Evolutionary conservation across 2,888 invertebrate species (phyloP).

Genomic region (Conops quadrifasciatus): DNA sequence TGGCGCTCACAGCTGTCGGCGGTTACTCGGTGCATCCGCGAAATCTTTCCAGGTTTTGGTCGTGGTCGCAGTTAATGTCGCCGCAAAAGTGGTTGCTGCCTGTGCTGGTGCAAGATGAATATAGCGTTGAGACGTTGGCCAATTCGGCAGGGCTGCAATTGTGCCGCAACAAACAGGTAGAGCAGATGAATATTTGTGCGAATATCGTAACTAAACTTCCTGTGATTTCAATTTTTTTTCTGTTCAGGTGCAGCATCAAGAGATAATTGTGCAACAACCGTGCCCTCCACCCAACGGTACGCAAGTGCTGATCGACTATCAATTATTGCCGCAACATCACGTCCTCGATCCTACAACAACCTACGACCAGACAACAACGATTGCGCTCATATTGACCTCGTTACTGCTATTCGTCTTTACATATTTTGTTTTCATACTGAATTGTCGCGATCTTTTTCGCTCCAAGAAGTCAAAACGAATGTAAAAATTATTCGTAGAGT

Average conservation of each 20-base stretch:
- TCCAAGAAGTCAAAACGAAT: slow-evolving; percentile 45
- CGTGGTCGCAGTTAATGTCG: slow-evolving; percentile 75
- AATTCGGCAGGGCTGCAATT: slow-evolving; percentile 66
- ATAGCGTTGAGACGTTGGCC: slow-evolving; percentile 72
- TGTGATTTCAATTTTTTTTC: background rate
- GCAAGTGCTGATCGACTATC: slow-evolving; percentile 70
- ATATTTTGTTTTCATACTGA: slow-evolving; percentile 71
- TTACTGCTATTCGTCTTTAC: slow-evolving; percentile 70
- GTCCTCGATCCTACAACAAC: slow-evolving; percentile 67
- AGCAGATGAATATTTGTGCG: background rate
- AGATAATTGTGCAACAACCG: slow-evolving; percentile 84
- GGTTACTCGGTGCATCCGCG: slow-evolving; percentile 76
- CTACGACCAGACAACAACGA: slow-evolving; percentile 69
- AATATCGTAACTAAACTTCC: background rate
- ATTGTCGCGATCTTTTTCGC: slow-evolving; percentile 64
- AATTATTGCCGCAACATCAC: slow-evolving; percentile 67
- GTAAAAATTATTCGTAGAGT: slow-evolving; percentile 33
- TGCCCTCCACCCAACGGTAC: slow-evolving; percentile 84
- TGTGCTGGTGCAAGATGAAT: slow-evolving; percentile 73
- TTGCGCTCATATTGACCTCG: slow-evolving; percentile 72
- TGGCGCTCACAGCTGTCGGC: slow-evolving; percentile 71
- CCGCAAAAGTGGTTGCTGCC: slow-evolving; percentile 79
- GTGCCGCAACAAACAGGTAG: slow-evolving; percentile 79
- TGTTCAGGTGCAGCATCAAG: slow-evolving; percentile 79
- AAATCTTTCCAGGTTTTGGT: slow-evolving; percentile 73